Base-by-base conservation (phyloP, 2,888 invertebrate species). In the Drosophila pseudotakahashii region DNA sequence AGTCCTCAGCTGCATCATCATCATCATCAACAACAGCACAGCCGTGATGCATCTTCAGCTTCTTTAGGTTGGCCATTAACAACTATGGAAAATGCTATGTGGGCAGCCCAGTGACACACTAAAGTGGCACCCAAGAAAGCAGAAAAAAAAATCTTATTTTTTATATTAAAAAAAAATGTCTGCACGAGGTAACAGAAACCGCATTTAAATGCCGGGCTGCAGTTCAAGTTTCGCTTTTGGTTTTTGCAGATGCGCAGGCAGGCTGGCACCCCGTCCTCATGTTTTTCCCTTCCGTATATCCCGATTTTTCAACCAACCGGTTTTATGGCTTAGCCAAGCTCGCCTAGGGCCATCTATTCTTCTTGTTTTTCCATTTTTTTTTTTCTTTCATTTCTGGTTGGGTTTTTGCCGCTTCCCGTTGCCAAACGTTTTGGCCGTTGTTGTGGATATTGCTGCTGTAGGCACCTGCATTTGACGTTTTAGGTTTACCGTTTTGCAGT, bases 41-140 rank as follows among this genome's bases (percentile, higher is more conserved):
- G 44, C 26, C 32, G 32, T 51, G 73, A 79, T 75, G 82, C 81
- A 83, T 80, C 87, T 80, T 78, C 72, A 64, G 81, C 68, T 64
- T 30, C 44, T 26, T 68, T 48, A 32, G 61, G 36, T 71, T 57
- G 69, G 76, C 66, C 87, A 86, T 86, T 81, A 81, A 85, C 78
- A 73, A 76, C 79, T 62, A 59, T 69, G 55, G 54, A 53, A 62
- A 76, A 54, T 66, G 86, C 87, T 67, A 78, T 86, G 87, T 81
- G 87, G 84, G 87, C 84, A 81, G 81, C 75, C 80, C 76, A 86
- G 83, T 88, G 88, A 88, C 84, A 84, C 78, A 84, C 83, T 77
- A 82, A 80, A 75, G 54, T 88, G 75, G 55, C 73, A 81, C 76
- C 69, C 55, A 53, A 58, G 50, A 69, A 23, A 64, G 47, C 26